phyloP scores from a whole-genome alignment of 2,888 invertebrate species.

The Mesopsocus fuscifrons region DNA sequence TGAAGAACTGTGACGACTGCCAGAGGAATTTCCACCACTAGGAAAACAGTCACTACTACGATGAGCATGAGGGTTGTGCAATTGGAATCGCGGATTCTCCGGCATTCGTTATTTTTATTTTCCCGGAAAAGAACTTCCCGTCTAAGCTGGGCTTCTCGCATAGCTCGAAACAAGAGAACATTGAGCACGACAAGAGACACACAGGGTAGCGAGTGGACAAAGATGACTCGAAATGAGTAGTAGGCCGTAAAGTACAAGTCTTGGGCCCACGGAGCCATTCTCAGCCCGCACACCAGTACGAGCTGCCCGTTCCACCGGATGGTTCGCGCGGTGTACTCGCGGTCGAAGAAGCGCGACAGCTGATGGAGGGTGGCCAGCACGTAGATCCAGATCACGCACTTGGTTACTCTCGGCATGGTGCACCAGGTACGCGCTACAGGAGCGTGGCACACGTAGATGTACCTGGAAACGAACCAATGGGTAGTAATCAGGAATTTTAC shows the following conservation, averaged over 20 bases:
- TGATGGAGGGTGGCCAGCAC: slow-evolving; percentile 65
- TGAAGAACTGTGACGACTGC: slow-evolving; percentile 67
- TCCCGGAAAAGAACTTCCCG: slow-evolving; percentile 58
- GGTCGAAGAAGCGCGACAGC: slow-evolving; percentile 63
- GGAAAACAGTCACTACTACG: slow-evolving; percentile 67
- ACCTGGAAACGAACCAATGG: slow-evolving; percentile 24
- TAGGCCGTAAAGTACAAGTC: slow-evolving; percentile 67
- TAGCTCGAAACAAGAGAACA: slow-evolving; percentile 64
- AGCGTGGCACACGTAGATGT: slow-evolving; percentile 89
- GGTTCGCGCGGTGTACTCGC: slow-evolving; percentile 34
- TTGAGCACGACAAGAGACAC: slow-evolving; percentile 75
- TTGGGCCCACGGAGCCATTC: slow-evolving; percentile 48
- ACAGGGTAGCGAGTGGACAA: slow-evolving; percentile 84
- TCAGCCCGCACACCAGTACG: slow-evolving; percentile 37
- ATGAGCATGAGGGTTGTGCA: slow-evolving; percentile 78
- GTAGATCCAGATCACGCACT: slow-evolving; percentile 60
- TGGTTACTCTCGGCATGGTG: slow-evolving; percentile 44
- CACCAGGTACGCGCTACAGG: slow-evolving; percentile 63
- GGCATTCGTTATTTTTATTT: slow-evolving; percentile 60
- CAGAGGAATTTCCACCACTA: slow-evolving; percentile 65
- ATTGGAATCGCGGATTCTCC: slow-evolving; percentile 56
- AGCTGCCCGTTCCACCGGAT: slow-evolving; percentile 49
- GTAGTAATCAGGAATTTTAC: not conserved
- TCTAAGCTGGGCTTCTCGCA: slow-evolving; percentile 65
- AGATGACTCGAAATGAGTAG: slow-evolving; percentile 70